Evolutionary conservation across 2,113 vertebrate species (phyloP), one percentile per base, ranked within the genome.

Genomic region (Myrmecobius fasciatus): DNA sequence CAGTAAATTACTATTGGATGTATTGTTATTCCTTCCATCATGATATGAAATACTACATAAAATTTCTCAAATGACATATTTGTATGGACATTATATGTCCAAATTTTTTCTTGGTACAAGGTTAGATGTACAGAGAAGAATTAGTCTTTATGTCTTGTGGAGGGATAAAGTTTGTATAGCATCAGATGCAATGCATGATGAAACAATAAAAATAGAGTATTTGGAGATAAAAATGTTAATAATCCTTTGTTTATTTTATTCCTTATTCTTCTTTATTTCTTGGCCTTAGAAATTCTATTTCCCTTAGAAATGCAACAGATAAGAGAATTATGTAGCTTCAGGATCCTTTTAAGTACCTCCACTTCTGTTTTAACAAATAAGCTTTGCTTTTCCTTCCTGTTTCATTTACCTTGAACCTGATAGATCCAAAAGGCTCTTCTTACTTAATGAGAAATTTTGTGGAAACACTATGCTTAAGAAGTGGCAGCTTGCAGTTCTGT

Each of bases 231-330:
- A 36, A 20, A 8, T 75, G 5, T 67, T 93, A 43, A 89, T 28
- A 93, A 14, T 43, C 0, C 0, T 92, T 54, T 93, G 0, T 89
- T 83, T 14, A 28, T 26, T 94, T 20, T 92, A 91, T 17, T 2
- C 8, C 90, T 93, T 3, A 83, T n/a, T 94, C 92, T 95, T 89
- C 52, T n/a, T 31, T 49, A 20, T 90, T 91, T 7, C 25, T 91
- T 93, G 28, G 47, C 12, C 12, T 52, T 7, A 25, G 53, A 92
- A 88, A 89, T 91, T 60, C 54, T 3, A 31, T 67, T 2, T 48
- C 75, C 24, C 36, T 92, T 95, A 46, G 60, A 92, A 88, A 91
- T 90, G 92, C 53, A 92, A 48, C 25, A 91, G 52, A 95, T 75
- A 47, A 83, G 67, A 91, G 49, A 49, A 94, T 47, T 14, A n/a